A percentile compares a stretch with the other conserved stretches of the same genome.
phyloP scores from a whole-genome alignment of 2,888 invertebrate species.

The Noctuana brunneofusca region DNA sequence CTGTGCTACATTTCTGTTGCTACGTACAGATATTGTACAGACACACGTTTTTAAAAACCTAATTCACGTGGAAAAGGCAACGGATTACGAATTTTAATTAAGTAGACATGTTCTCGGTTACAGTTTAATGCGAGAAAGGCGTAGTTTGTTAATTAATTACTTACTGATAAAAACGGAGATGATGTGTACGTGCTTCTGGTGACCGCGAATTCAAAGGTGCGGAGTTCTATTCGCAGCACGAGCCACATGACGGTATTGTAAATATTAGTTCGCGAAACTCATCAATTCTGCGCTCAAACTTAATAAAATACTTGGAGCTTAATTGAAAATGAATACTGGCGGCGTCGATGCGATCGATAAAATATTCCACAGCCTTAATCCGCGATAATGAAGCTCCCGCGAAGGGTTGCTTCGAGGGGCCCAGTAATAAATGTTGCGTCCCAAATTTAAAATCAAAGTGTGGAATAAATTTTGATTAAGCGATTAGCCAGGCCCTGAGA shows the following conservation, averaged over 20 bases:
- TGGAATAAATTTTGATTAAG: conserved; percentile 83
- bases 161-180: neutral
- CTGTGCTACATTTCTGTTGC: neutral
- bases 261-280: conserved; percentile 82
- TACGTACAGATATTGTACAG: neutral
- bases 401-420: conserved; percentile 78
- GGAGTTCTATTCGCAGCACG: conserved; percentile 37
- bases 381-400: conserved; percentile 80
- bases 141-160: neutral
- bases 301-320: conserved; percentile 83
- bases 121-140: neutral
- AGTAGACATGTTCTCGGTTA: neutral
- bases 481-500: conserved; percentile 74
- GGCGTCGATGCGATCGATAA: conserved; percentile 77
- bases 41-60: neutral
- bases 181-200: conserved; percentile 13
- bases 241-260: conserved; percentile 74
- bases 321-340: conserved; percentile 83
- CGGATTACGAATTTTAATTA: too few species aligned
- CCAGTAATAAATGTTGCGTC: conserved; percentile 81
- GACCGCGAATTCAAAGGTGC: conserved; percentile 50
- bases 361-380: conserved; percentile 82
- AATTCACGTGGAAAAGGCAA: neutral
- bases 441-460: conserved; percentile 83
- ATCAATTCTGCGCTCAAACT: conserved; percentile 81